Evolutionary conservation across 2,888 invertebrate species (phyloP).

Genomic region (Dromius quadrimaculatus): DNA sequence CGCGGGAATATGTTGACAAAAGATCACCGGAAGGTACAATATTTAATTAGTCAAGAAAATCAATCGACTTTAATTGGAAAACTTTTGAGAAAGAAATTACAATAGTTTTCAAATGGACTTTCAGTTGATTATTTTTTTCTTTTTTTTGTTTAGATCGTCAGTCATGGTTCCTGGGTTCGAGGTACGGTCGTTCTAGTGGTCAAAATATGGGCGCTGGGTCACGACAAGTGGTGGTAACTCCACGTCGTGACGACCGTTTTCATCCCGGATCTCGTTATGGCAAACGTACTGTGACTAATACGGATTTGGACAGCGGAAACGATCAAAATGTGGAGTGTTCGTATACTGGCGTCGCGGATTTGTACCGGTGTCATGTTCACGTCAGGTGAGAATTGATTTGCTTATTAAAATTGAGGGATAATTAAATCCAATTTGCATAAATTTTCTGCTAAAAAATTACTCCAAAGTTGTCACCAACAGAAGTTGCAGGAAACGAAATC

Average conservation of each 20-base stretch:
- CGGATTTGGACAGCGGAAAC: conserved; percentile 30
- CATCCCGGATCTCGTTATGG: conserved; percentile 46
- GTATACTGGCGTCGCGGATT: conserved; percentile 69
- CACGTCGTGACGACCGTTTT: conserved; percentile 47
- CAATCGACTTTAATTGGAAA: too few species aligned
- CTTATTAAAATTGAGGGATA: too few species aligned
- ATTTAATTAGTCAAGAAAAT: not conserved
- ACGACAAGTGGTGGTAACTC: conserved; percentile 39
- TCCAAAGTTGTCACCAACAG: too few species aligned
- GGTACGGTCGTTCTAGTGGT: conserved; percentile 46
- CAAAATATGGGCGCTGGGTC: conserved; percentile 5
- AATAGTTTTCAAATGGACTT: too few species aligned
- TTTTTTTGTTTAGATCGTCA: conserved; percentile 10
- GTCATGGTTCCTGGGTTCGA: conserved; percentile 43
- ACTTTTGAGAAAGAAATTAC: too few species aligned
- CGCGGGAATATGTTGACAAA: conserved; percentile 60
- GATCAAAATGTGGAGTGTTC: conserved; percentile 64
- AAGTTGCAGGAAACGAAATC: too few species aligned
- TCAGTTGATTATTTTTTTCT: not conserved
- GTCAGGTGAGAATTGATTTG: conserved; percentile 67
- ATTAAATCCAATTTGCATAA: too few species aligned
- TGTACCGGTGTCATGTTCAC: conserved; percentile 66
- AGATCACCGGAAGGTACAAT: conserved; percentile 60
- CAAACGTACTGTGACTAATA: conserved; percentile 29
- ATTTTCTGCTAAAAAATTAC: too few species aligned